A percentile compares a stretch with the other conserved stretches of the same genome.
These are phyloP conservation scores for Siderastrea siderea DNA, from an alignment of 92 coral and sea anemone genomes.

Conservation along the genomic window DNA sequence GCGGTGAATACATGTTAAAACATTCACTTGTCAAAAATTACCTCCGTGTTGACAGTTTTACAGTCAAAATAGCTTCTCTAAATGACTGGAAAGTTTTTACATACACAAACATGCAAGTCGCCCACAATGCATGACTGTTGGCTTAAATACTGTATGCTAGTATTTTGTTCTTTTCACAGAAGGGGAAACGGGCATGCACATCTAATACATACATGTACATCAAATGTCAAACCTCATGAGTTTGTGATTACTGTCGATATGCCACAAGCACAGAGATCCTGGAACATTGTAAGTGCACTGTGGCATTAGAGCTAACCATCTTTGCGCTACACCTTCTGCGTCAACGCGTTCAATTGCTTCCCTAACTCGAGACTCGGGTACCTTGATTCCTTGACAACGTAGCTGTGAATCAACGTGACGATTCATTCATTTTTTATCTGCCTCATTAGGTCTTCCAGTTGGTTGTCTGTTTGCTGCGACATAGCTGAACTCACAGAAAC, in stretches of 20 bases:
- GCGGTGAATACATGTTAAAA: conserved; percentile 12
- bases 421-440: conserved; percentile 60
- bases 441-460: conserved; percentile 51
- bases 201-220: conserved; percentile 21
- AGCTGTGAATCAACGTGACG: conserved; percentile 58
- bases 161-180: not conserved
- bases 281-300: conserved; percentile 48
- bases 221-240: conserved; percentile 38
- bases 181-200: conserved; percentile 11
- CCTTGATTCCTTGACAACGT: conserved; percentile 55
- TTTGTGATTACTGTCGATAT: conserved; percentile 62
- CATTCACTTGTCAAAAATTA: conserved; percentile 18
- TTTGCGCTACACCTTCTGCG: conserved; percentile 58
- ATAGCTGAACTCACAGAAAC: conserved; percentile 48
- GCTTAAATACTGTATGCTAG: conserved; percentile 4
- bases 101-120: conserved; percentile 20
- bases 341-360: conserved; percentile 57
- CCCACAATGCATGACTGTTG: conserved; percentile 6
- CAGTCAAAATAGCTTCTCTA: conserved; percentile 27
- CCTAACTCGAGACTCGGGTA: conserved; percentile 51
- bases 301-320: conserved; percentile 61
- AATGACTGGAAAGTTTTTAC: conserved; percentile 13
- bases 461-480: conserved; percentile 53
- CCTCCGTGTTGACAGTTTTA: conserved; percentile 14
- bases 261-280: conserved; percentile 62